These are phyloP conservation scores for Polietes domitor DNA, from an alignment of 2,888 invertebrate species.

Conservation along the genomic window DNA sequence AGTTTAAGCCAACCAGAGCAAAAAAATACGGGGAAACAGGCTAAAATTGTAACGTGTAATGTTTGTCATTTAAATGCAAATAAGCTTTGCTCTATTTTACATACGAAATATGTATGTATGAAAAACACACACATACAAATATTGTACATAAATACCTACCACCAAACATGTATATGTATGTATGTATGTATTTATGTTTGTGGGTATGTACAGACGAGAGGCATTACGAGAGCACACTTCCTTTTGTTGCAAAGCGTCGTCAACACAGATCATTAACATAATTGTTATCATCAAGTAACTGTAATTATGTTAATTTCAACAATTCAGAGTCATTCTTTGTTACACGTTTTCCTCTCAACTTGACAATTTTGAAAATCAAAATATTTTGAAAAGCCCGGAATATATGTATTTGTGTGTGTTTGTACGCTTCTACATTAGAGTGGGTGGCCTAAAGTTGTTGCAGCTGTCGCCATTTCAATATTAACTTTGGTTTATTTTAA, in stretches of 20 bases:
- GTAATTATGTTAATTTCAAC: constrained; percentile 56
- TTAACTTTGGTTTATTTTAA: too few relatives aligned
- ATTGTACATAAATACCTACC: too few relatives aligned
- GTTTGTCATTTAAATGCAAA: constrained; percentile 61
- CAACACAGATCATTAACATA: constrained; percentile 51
- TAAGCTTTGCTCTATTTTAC: constrained; percentile 27
- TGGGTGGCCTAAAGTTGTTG: too few relatives aligned
- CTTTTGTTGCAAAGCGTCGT: constrained; percentile 17
- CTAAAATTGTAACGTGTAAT: constrained; percentile 39
- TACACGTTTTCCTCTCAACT: background rate
- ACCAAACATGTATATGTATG: too few relatives aligned
- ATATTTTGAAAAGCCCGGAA: constrained; percentile 17
- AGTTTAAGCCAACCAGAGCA: constrained; percentile 1
- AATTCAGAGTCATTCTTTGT: constrained; percentile 4
- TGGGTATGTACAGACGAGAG: background rate
- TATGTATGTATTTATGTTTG: too few relatives aligned
- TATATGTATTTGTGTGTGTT: background rate
- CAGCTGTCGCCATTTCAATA: too few relatives aligned
- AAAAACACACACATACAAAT: background rate
- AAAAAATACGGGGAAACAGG: background rate
- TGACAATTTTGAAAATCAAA: constrained; percentile 30
- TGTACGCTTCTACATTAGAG: too few relatives aligned
- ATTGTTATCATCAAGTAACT: constrained; percentile 58
- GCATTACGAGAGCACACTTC: background rate
- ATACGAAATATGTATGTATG: constrained; percentile 7